These are phyloP conservation scores for Myocastor coypus DNA, from an alignment of 2,113 vertebrate genomes.

Conservation along the genomic window DNA sequence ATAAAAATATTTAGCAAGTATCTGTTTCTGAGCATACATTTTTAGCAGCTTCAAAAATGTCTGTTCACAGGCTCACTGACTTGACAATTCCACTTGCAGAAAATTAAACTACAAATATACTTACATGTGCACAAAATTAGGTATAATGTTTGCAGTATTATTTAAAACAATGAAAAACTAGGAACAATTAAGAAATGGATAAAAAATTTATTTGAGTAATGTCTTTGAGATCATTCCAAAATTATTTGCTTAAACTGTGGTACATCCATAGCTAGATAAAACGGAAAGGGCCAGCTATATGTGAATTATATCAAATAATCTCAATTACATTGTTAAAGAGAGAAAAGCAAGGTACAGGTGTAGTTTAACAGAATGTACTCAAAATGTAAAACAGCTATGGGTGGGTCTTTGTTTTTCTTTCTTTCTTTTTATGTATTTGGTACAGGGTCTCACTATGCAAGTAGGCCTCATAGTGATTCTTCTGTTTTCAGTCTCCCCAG, in stretches of 20 bases:
- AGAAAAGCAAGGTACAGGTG: neutral
- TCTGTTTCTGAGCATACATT: neutral
- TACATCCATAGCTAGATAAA: neutral
- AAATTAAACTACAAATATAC: slow-evolving; percentile 13
- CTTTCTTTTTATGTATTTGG: neutral
- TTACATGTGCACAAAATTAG: neutral
- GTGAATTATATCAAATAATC: neutral
- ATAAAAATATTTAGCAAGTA: neutral
- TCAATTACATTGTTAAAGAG: neutral
- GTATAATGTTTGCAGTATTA: neutral
- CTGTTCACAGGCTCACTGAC: neutral
- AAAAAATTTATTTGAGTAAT: slow-evolving; percentile 4
- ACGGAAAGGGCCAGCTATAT: neutral
- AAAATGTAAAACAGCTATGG: neutral
- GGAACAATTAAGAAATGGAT: neutral
- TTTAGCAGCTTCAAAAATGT: neutral
- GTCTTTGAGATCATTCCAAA: neutral
- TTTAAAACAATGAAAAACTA: neutral
- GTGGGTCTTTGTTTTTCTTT: neutral
- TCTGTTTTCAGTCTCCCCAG: neutral
- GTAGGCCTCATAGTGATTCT: neutral
- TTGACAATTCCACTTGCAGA: neutral
- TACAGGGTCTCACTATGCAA: neutral
- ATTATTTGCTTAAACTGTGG: neutral
- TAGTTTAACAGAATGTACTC: neutral